These are phyloP conservation scores for Acanthiza pusilla DNA, from an alignment of 2,797 vertebrate genomes.

Conservation along the genomic window DNA sequence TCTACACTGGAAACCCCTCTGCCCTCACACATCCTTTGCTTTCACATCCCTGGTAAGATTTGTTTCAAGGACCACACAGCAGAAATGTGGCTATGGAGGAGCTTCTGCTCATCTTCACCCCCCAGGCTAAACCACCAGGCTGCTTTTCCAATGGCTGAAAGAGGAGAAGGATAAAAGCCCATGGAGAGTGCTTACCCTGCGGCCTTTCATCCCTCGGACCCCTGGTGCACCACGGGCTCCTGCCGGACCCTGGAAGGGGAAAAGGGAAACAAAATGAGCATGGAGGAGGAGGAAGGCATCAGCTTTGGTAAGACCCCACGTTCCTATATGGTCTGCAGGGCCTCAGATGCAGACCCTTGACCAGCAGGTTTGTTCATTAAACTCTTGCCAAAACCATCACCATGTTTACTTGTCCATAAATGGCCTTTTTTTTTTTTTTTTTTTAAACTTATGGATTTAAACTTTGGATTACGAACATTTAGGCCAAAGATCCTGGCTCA, in stretches of 20 bases:
- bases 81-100: background rate
- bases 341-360: background rate
- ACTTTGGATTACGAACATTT: background rate
- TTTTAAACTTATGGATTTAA: background rate
- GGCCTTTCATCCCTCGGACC: slow-evolving; percentile 85
- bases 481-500: slow-evolving; percentile 19
- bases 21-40: background rate
- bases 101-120: background rate
- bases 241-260: slow-evolving; percentile 79
- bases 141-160: background rate
- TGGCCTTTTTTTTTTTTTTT: background rate
- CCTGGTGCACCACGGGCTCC: slow-evolving; percentile 82
- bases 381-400: background rate
- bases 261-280: slow-evolving; percentile 15
- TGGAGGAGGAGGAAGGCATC: background rate
- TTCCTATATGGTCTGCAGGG: background rate
- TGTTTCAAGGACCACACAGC: fast-evolving
- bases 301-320: background rate
- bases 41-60: background rate
- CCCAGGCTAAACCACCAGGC: background rate
- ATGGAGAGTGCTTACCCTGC: slow-evolving; percentile 74
- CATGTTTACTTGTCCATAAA: background rate
- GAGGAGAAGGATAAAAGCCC: background rate
- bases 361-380: background rate
- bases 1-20: background rate